Evolutionary conservation across 2,888 invertebrate species (phyloP).

Genomic region (Myopa tessellatipennis): DNA sequence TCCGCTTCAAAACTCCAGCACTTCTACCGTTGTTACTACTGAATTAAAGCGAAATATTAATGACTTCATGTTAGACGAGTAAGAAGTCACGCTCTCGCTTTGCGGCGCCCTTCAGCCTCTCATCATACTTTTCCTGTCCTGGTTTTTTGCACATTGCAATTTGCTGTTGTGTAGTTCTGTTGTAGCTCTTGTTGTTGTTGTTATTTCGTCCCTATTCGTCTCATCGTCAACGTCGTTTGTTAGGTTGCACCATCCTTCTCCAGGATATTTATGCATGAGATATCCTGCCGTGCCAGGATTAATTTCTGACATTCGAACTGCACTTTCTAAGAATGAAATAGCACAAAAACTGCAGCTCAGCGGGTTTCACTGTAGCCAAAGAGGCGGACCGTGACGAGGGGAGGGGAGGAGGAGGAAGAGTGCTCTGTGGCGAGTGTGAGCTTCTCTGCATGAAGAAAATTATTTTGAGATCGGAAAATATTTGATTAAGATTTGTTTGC

Average conservation of each 20-base stretch:
- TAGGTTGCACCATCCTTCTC: slow-evolving; percentile 8
- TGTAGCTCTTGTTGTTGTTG: neutral
- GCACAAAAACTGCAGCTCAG: neutral
- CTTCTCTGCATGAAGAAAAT: slow-evolving; percentile 3
- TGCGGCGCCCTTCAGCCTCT: neutral
- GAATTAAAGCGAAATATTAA: slow-evolving; percentile 32
- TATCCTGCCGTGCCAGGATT: slow-evolving; percentile 36
- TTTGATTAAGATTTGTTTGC: slow-evolving; percentile 35
- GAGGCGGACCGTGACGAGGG: neutral
- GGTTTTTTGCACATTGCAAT: neutral
- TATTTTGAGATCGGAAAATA: slow-evolving; percentile 29
- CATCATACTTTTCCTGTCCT: neutral
- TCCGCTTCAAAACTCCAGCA: neutral
- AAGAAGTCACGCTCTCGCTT: slow-evolving; percentile 31
- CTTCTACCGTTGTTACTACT: neutral
- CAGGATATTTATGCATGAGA: slow-evolving; percentile 24
- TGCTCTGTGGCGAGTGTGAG: neutral
- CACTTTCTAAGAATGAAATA: slow-evolving; percentile 14
- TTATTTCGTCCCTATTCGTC: neutral
- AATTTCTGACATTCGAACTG: slow-evolving; percentile 29
- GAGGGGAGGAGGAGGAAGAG: neutral
- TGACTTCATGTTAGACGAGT: slow-evolving; percentile 31
- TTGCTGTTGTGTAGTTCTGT: neutral
- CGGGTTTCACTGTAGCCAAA: neutral
- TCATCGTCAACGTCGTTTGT: slow-evolving; percentile 24